phyloP scores from a whole-genome alignment of 2,888 invertebrate species.

The Anoplius nigerrimus region DNA sequence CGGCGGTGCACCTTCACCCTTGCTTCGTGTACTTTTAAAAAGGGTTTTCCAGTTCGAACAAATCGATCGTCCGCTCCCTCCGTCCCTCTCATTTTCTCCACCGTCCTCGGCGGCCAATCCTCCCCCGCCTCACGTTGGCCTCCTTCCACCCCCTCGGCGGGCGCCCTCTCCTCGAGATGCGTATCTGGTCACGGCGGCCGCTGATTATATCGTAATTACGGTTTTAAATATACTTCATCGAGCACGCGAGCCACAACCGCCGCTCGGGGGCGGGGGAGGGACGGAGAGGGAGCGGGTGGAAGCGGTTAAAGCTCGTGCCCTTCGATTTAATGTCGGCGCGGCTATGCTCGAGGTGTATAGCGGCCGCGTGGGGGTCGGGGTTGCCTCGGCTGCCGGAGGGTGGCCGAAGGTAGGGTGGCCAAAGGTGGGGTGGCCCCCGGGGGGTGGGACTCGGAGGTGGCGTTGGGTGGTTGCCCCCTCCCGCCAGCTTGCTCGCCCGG shows the following conservation, averaged over 20 bases:
- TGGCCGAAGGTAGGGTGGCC: not conserved
- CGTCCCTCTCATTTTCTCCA: not conserved
- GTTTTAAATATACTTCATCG: conserved; percentile 71
- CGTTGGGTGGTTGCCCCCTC: conserved; percentile 24
- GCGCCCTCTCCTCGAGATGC: conserved; percentile 51
- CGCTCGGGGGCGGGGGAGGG: conserved; percentile 10
- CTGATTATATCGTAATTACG: conserved; percentile 72
- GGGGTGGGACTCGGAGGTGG: conserved; percentile 18
- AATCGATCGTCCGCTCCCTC: conserved; percentile 65
- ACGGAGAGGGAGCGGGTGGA: conserved; percentile 10
- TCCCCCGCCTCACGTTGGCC: not conserved
- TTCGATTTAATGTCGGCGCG: conserved; percentile 57
- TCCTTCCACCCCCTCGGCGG: not conserved
- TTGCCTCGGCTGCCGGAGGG: not conserved
- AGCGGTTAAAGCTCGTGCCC: conserved; percentile 50
- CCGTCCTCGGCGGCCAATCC: no score
- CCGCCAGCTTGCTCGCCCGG: conserved; percentile 18
- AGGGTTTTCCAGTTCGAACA: conserved; percentile 58
- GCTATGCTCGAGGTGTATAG: conserved; percentile 27
- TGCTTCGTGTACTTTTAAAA: conserved; percentile 55
- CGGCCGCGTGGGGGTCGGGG: conserved; percentile 15
- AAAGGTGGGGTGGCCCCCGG: no score
- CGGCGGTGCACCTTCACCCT: conserved; percentile 37
- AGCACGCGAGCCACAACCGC: conserved; percentile 60
- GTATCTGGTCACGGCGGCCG: conserved; percentile 68